A percentile compares a stretch with the other conserved stretches of the same genome.
Evolutionary conservation across 1,140 invertebrate genomes (phyloP).

Genomic region (Danaus melanippus): DNA sequence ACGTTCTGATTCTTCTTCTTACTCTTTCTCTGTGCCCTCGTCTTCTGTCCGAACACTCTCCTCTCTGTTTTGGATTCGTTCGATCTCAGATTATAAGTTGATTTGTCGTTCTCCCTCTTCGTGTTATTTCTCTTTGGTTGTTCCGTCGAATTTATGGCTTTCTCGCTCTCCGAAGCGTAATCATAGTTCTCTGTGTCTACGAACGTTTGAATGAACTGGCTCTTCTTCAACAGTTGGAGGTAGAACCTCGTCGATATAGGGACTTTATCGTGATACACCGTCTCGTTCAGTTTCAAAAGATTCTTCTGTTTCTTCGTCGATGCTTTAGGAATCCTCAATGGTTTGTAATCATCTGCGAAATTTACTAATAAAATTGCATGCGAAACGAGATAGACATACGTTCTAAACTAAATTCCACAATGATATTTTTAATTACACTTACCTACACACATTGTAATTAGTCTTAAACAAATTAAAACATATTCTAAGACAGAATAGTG

Average conservation of each 20-base stretch:
- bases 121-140: slow-evolving; percentile 18
- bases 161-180: slow-evolving; percentile 54
- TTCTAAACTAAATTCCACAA: too few species aligned
- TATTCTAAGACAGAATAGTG: neutral
- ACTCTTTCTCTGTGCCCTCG: slow-evolving; percentile 25
- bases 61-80: slow-evolving; percentile 47
- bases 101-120: slow-evolving; percentile 36
- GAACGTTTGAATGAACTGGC: slow-evolving; percentile 52
- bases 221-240: slow-evolving; percentile 53
- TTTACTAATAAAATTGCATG: neutral
- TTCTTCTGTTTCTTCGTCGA: slow-evolving; percentile 41
- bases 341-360: slow-evolving; percentile 36
- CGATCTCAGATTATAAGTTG: slow-evolving; percentile 56
- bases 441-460: neutral
- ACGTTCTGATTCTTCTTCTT: slow-evolving; percentile 15
- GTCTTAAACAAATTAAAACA: neutral
- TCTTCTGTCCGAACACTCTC: slow-evolving; percentile 39
- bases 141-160: slow-evolving; percentile 34
- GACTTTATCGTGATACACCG: slow-evolving; percentile 59
- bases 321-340: slow-evolving; percentile 26
- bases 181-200: slow-evolving; percentile 48
- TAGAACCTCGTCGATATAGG: slow-evolving; percentile 59
- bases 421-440: too few species aligned
- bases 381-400: too few species aligned
- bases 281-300: slow-evolving; percentile 50